These are phyloP conservation scores for Eupelmus urozonus DNA, from an alignment of 2,888 invertebrate genomes.

Conservation along the genomic window DNA sequence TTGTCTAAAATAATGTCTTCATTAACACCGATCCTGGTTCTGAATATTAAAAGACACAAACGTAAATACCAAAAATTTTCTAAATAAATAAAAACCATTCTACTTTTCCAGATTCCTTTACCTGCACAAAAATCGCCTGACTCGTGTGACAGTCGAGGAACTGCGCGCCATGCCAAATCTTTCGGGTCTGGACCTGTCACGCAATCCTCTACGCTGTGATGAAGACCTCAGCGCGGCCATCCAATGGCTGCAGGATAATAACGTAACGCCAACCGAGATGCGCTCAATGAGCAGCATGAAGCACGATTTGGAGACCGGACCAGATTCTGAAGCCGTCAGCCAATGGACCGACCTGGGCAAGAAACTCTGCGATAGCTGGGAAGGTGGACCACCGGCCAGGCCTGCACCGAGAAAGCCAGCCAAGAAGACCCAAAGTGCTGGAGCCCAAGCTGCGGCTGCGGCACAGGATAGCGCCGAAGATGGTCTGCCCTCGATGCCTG, in stretches of 20 bases:
- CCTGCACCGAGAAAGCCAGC: slow-evolving; percentile 52
- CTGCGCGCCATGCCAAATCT: slow-evolving; percentile 81
- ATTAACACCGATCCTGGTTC: too few species aligned
- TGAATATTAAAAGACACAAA: too few species aligned
- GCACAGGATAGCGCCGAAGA: slow-evolving; percentile 26
- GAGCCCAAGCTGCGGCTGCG: not conserved
- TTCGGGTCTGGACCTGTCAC: slow-evolving; percentile 81
- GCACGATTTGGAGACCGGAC: slow-evolving; percentile 60
- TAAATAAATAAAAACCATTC: not conserved
- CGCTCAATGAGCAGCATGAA: slow-evolving; percentile 66
- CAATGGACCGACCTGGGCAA: slow-evolving; percentile 75
- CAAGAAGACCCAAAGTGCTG: slow-evolving; percentile 37
- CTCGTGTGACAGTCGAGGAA: slow-evolving; percentile 80
- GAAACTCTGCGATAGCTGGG: slow-evolving; percentile 69
- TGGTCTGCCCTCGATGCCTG: slow-evolving; percentile 3
- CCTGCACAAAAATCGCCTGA: slow-evolving; percentile 70
- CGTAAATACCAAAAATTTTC: not conserved
- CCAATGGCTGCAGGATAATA: slow-evolving; percentile 81
- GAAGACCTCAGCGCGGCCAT: slow-evolving; percentile 84
- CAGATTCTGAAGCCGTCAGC: slow-evolving; percentile 60
- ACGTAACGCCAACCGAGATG: slow-evolving; percentile 79
- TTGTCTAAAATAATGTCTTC: too few species aligned
- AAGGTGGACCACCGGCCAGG: slow-evolving; percentile 69
- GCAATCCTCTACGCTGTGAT: slow-evolving; percentile 85
- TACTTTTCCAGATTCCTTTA: slow-evolving; percentile 69